Conservation (phyloP, 64 coral and sea anemone genomes). For the Pachyseris speciosa region DNA sequence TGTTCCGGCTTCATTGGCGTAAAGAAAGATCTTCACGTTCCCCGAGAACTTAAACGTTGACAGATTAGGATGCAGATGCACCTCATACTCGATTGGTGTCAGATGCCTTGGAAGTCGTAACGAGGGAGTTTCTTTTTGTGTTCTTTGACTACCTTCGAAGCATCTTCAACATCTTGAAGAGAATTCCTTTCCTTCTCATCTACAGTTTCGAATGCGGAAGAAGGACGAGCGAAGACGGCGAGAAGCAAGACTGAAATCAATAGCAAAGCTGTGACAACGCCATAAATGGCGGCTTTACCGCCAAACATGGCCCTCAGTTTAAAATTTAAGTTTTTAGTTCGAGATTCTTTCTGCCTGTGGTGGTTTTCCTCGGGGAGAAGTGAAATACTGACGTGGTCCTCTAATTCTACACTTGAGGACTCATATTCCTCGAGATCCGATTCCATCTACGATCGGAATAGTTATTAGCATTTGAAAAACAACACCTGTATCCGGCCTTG, state of each 20-base stretch:
- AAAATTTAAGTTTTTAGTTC: not conserved
- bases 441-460: conserved; percentile 12
- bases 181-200: not conserved
- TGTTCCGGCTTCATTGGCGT: not conserved
- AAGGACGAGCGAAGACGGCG: conserved; percentile 20
- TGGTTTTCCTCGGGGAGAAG: conserved; percentile 17
- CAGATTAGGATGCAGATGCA: conserved; percentile 42
- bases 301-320: conserved; percentile 6
- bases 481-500: conserved; percentile 31
- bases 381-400: conserved; percentile 22
- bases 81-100: conserved; percentile 37
- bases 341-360: not conserved
- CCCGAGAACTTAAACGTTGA: conserved; percentile 20
- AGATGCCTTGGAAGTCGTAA: conserved; percentile 26
- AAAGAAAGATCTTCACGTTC: not conserved
- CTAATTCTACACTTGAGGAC: conserved; percentile 14
- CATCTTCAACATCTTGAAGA: conserved; percentile 7
- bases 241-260: conserved; percentile 21
- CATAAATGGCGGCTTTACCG: not conserved
- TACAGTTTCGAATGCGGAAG: conserved; percentile 10
- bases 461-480: conserved; percentile 17
- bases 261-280: not conserved
- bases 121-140: not conserved
- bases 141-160: not conserved
- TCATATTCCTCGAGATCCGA: conserved; percentile 36